Conservation (phyloP, 2,797 vertebrate genomes). For the Rousettus madagascariensis region DNA sequence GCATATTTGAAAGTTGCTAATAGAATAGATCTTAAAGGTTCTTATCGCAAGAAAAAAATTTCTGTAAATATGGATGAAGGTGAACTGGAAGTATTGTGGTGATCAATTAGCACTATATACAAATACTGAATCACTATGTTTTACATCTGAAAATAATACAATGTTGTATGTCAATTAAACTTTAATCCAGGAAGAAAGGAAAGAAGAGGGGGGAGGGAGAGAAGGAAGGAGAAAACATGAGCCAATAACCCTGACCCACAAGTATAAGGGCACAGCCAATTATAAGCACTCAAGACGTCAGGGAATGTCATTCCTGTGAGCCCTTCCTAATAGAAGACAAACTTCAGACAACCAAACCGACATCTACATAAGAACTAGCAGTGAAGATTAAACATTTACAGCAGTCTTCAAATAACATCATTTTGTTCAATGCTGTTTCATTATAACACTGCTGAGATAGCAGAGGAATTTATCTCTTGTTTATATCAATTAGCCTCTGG, state of each 20-base stretch:
- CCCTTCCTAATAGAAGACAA: neutral
- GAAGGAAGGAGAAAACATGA: neutral
- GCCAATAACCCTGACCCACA: neutral
- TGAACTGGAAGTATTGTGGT: neutral
- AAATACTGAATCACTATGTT: neutral
- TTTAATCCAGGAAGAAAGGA: neutral
- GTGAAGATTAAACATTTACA: neutral
- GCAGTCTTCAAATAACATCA: neutral
- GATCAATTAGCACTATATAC: neutral
- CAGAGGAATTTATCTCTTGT: neutral
- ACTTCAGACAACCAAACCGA: neutral
- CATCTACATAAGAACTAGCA: neutral
- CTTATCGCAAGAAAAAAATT: neutral
- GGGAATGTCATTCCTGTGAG: neutral
- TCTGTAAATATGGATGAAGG: neutral
- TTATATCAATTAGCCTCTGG: neutral
- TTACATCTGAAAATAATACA: neutral
- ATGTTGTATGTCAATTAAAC: neutral
- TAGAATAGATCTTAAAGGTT: neutral
- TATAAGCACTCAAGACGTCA: neutral
- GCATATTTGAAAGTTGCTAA: neutral
- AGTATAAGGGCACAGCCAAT: neutral
- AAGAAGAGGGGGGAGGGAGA: too few species aligned
- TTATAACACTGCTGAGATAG: neutral
- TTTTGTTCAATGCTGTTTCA: neutral